Evolutionary conservation across 2,797 vertebrate species (phyloP), one percentile per base, ranked within the genome.

Genomic region (Anguilla obscura): DNA sequence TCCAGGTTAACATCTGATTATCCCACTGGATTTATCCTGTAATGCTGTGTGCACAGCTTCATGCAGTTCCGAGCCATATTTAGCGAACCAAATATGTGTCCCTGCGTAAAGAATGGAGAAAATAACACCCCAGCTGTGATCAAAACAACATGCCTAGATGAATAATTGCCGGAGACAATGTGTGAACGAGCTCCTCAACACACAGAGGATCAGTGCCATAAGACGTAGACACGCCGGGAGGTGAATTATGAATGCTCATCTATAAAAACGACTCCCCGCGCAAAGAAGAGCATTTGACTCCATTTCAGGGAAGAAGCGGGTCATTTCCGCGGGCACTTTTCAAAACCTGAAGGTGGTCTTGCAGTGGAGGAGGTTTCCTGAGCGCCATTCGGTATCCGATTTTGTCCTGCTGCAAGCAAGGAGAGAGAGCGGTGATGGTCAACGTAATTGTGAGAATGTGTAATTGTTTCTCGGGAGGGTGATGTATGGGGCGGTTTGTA

Each of bases 171-270:
- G 21, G 36, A 48, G 40, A 82, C 45, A 50, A 50, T 50, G 79
- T 82, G 79, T 50, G 79, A 82, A 50, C 40, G 76, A 18, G 40
- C 76, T 80, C 40, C 76, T 48, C 71, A 5, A 76, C 74, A 79
- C 74, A 2, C 74, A 45, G 74, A 45, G 74, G 74, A 79, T 79
- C 14, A 45, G 33, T 18, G 74, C 74, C 33, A 5, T 18, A 16
- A 36, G 33, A 79, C 36, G 18, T 21, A 18, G 74, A 79, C 33
- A 45, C 18, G 36, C 74, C 6, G 16, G 40, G 74, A 79, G 74
- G 74, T 79, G 74, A 79, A 79, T 79, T 79, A 79, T 79, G 74
- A 79, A 79, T 21, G 74, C 33, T 79, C 36, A 79, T 79, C 74
- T 79, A 21, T 45, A 79, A 79, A 79, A 79, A 79, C 0, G 74